Conservation (phyloP, 2,888 invertebrate genomes). For the Anagyrus pseudococci region DNA sequence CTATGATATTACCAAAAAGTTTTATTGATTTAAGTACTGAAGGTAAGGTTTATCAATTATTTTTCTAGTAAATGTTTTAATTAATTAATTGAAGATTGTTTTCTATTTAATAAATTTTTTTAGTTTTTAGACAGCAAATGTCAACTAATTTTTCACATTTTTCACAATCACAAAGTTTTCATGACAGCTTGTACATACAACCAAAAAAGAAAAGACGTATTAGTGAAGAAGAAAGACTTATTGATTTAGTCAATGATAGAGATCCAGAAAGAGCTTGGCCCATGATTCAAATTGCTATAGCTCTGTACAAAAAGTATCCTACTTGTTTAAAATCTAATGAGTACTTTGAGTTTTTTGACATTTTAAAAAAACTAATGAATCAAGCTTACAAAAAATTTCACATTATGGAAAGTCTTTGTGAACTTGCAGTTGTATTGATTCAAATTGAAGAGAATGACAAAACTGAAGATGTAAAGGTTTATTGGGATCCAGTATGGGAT, state of each 20-base stretch:
- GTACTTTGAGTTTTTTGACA: constrained; percentile 57
- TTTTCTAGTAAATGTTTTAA: not conserved
- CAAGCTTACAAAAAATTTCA: constrained; percentile 52
- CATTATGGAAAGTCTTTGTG: constrained; percentile 56
- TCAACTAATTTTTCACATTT: constrained; percentile 21
- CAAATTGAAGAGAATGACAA: constrained; percentile 46
- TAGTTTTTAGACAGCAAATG: constrained; percentile 33
- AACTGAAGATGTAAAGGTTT: constrained; percentile 43
- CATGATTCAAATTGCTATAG: constrained; percentile 58
- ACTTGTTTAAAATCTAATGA: constrained; percentile 55
- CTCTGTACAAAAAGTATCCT: constrained; percentile 60
- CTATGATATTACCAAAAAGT: constrained; percentile 41
- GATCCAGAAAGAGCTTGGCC: constrained; percentile 59
- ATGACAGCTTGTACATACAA: constrained; percentile 37
- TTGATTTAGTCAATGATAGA: constrained; percentile 51
- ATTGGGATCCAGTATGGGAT: constrained; percentile 60
- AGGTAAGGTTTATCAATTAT: constrained; percentile 47
- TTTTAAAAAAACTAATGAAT: constrained; percentile 53
- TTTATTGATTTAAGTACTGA: constrained; percentile 51
- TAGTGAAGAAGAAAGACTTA: constrained; percentile 23
- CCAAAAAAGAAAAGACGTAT: constrained; percentile 52
- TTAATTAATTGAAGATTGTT: not conserved
- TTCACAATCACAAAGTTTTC: constrained; percentile 15
- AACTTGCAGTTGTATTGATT: constrained; percentile 54
- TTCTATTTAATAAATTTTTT: not conserved